These are phyloP conservation scores for Dexiosoma caninum DNA, from an alignment of 2,888 invertebrate genomes.

Conservation along the genomic window DNA sequence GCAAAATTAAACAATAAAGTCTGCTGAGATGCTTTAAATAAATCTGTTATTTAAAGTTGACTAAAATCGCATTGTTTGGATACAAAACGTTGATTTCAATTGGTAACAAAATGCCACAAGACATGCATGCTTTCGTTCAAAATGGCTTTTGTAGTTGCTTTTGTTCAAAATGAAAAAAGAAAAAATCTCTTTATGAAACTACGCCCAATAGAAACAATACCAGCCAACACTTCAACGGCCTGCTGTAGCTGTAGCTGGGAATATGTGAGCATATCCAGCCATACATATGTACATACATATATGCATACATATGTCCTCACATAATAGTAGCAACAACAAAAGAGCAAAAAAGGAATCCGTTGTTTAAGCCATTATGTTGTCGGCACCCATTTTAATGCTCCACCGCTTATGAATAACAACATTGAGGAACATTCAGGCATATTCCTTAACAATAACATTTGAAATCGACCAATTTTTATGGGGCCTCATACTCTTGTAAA, in stretches of 20 bases:
- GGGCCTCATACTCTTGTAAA: neutral
- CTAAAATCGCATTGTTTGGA: conserved; percentile 21
- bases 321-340: neutral
- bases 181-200: conserved; percentile 46
- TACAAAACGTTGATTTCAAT: conserved; percentile 19
- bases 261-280: neutral
- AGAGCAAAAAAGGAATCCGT: conserved; percentile 44
- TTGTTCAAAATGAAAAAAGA: conserved; percentile 19
- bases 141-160: conserved; percentile 37
- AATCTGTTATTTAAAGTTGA: conserved; percentile 33
- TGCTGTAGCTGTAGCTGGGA: conserved; percentile 20
- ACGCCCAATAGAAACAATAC: conserved; percentile 50
- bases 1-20: conserved; percentile 15
- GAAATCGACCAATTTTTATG: conserved; percentile 34
- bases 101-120: conserved; percentile 53
- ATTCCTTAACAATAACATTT: conserved; percentile 44
- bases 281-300: neutral
- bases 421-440: conserved; percentile 13
- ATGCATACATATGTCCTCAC: neutral
- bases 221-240: neutral
- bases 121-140: conserved; percentile 34
- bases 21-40: conserved; percentile 26
- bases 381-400: conserved; percentile 65
- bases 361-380: conserved; percentile 63
- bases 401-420: conserved; percentile 37